Conservation (phyloP, 1,140 invertebrate genomes). For the Zaprionus ghesquierei region DNA sequence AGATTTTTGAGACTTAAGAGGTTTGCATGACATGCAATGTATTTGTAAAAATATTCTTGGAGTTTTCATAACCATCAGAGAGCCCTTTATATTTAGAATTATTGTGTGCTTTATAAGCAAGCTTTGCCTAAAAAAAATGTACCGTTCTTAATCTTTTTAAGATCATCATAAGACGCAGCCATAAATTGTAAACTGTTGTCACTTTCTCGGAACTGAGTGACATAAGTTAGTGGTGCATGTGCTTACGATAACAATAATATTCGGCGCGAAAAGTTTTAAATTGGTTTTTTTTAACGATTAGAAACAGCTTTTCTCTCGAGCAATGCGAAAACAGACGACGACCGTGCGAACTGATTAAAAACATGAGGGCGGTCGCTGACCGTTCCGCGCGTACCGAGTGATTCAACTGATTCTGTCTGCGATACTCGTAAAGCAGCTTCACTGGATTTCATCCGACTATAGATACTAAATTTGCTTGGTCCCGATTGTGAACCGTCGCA, state of each 20-base stretch:
- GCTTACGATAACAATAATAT: not conserved
- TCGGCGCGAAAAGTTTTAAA: not conserved
- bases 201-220: not conserved
- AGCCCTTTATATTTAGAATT: too few relatives aligned
- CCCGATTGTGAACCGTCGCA: constrained; percentile 48
- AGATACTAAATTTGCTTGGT: not conserved
- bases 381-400: not conserved
- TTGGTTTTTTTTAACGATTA: not conserved
- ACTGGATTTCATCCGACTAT: not conserved
- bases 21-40: not conserved
- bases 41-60: too few relatives aligned
- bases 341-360: not conserved
- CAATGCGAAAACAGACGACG: not conserved
- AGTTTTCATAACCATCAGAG: too few relatives aligned
- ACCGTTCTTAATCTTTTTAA: too few relatives aligned
- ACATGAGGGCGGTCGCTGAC: not conserved
- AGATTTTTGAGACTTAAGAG: not conserved
- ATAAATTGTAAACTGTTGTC: not conserved
- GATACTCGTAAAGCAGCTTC: not conserved
- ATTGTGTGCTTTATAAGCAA: too few relatives aligned
- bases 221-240: too few relatives aligned
- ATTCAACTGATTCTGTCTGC: not conserved
- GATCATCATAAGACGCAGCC: too few relatives aligned
- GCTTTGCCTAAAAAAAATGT: too few relatives aligned
- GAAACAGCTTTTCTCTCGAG: not conserved